These are phyloP conservation scores for Gallinago paraguaiae DNA, from an alignment of 2,113 vertebrate genomes.

Conservation along the genomic window DNA sequence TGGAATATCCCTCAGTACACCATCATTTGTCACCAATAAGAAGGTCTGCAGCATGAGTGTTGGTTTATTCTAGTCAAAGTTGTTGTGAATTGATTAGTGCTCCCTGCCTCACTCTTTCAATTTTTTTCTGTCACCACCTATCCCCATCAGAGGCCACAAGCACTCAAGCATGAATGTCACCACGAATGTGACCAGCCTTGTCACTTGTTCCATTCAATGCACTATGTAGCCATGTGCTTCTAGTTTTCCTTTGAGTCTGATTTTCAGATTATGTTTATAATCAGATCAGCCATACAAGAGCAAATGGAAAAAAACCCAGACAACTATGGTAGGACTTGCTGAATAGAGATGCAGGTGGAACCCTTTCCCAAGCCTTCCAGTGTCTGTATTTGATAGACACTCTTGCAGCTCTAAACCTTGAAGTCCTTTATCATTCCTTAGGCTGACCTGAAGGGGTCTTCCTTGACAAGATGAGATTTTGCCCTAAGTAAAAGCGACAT, in stretches of 20 bases:
- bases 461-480: neutral
- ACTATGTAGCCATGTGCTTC: neutral
- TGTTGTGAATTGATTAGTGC: neutral
- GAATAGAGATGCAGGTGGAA: neutral
- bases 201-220: neutral
- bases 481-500: neutral
- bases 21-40: neutral
- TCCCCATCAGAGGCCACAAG: neutral
- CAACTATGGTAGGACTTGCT: neutral
- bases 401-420: neutral
- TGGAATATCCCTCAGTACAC: neutral
- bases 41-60: neutral
- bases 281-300: neutral
- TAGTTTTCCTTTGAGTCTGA: neutral
- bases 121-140: neutral
- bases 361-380: neutral
- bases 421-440: neutral
- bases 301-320: neutral
- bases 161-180: neutral
- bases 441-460: neutral
- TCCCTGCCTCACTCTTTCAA: neutral
- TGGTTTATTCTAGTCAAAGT: neutral
- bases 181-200: neutral
- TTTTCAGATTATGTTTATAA: neutral
- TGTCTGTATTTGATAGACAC: accelerated